Base-by-base conservation (phyloP, 2,113 vertebrate genomes). In the Vicugna pacos region DNA sequence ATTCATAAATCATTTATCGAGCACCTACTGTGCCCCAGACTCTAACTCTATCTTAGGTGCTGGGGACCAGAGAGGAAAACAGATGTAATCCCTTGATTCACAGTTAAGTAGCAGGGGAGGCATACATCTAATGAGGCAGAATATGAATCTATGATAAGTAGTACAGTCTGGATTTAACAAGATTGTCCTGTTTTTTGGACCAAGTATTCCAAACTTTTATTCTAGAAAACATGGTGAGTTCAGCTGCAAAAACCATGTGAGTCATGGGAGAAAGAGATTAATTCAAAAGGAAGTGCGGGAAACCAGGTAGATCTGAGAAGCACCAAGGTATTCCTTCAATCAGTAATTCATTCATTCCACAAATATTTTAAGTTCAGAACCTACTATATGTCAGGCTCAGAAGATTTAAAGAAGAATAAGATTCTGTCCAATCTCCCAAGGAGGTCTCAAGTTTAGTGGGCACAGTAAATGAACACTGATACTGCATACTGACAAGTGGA, bases 281-380 rank as follows among this genome's bases (percentile, higher is more conserved):
- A 30, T 81, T 95, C n/a, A 30, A 60, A 86, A 95, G 58, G 32
- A 85, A 92, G 67, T 60, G 2, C n/a, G 50, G n/a, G 35, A 22
- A 50, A 50, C 52, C 46, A 26, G 26, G 24, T 56, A 32, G 32
- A 38, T 91, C 11, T 79, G 26, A 95, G 75, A 95, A 90, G 64
- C 62, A 87, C 35, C 28, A 96, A 48, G 2, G 50, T 80, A 92
- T 69, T 76, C 42, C 24, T 94, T 92, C 11, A 48, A 28, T 82
- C 54, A 86, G 17, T 48, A 76, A 88, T 15, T 85, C 42, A 70
- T 48, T 82, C 32, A 73, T 64, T 85, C 32, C 35, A 83, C 35
- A 87, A 75, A 54, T 30, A 92, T 85, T 96, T 89, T 62, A 84
- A 84, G 87, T 95, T 93, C 86, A 92, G 8, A 54, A 88, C 30